phyloP scores from a whole-genome alignment of 2,888 invertebrate species.

The Rhagonycha fulva region DNA sequence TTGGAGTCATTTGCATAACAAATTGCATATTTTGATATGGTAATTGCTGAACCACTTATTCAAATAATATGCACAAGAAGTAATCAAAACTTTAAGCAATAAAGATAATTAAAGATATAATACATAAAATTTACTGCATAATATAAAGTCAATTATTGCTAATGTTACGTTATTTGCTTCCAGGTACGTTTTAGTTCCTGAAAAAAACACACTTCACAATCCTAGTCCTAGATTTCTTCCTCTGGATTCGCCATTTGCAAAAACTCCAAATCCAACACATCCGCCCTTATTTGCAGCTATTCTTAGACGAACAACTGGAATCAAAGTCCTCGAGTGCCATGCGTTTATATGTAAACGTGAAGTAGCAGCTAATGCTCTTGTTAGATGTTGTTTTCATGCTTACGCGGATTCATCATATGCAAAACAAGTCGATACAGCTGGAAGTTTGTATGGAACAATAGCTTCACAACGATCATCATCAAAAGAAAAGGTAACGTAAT shows the following conservation, averaged over 20 bases:
- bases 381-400: conserved; percentile 96
- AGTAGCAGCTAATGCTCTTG: conserved; percentile 96
- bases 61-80: background rate
- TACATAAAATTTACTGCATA: background rate
- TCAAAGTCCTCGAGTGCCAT: conserved; percentile 98
- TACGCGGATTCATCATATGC: conserved; percentile 96
- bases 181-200: conserved; percentile 57
- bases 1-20: background rate
- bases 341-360: conserved; percentile 97
- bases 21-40: background rate
- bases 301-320: conserved; percentile 91
- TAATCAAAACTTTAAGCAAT: background rate
- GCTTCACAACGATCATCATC: conserved; percentile 48
- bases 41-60: background rate
- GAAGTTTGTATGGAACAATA: conserved; percentile 52
- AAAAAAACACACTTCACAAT: conserved; percentile 56
- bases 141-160: background rate
- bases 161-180: conserved; percentile 27
- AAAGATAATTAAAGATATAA: background rate
- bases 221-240: conserved; percentile 89
- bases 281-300: conserved; percentile 98
- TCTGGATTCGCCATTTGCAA: conserved; percentile 93
- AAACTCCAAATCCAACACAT: conserved; percentile 89
- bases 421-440: conserved; percentile 72
- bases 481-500: conserved; percentile 49